Percentiles rank a stretch among this genome's conserved stretches.
Conservation (phyloP, 2,888 invertebrate genomes). For the Bhutanitis thaidina region DNA sequence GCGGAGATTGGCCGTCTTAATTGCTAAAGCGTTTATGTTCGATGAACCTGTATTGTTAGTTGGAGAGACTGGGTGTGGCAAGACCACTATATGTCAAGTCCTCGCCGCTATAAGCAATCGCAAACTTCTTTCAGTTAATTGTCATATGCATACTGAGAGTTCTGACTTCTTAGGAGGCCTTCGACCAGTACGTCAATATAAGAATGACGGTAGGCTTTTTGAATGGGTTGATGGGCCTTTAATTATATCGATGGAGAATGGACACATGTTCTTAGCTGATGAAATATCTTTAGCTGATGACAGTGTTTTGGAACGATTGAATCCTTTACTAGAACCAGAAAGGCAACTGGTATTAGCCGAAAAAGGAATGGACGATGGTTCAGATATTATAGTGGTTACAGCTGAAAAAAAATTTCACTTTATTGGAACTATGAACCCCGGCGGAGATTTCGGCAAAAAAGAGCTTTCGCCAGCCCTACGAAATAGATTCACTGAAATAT, state of each 20-base stretch:
- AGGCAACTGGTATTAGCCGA: constrained; percentile 94
- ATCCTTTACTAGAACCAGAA: constrained; percentile 97
- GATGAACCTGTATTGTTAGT: constrained; percentile 97
- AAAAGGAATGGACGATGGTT: constrained; percentile 85
- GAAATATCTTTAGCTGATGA: constrained; percentile 99
- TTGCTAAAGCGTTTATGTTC: constrained; percentile 92
- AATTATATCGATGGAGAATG: constrained; percentile 92
- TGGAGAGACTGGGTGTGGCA: constrained; percentile 98
- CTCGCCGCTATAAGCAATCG: constrained; percentile 85
- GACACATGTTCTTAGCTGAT: constrained; percentile 95
- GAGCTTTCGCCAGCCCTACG: constrained; percentile 98
- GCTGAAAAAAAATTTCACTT: constrained; percentile 91
- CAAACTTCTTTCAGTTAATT: constrained; percentile 91
- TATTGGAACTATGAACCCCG: constrained; percentile 99
- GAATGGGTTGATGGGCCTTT: constrained; percentile 99
- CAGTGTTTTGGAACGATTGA: constrained; percentile 97
- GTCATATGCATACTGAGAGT: constrained; percentile 99
- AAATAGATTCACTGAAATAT: constrained; percentile 99
- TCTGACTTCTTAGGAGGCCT: constrained; percentile 98
- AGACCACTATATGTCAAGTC: constrained; percentile 97
- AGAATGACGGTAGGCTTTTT: constrained; percentile 85
- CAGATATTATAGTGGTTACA: constrained; percentile 80
- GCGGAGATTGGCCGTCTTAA: constrained; percentile 88
- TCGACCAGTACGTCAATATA: constrained; percentile 88
- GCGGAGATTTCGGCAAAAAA: constrained; percentile 99